Conservation (phyloP, 2,888 invertebrate genomes). For the Metalampra italica region DNA sequence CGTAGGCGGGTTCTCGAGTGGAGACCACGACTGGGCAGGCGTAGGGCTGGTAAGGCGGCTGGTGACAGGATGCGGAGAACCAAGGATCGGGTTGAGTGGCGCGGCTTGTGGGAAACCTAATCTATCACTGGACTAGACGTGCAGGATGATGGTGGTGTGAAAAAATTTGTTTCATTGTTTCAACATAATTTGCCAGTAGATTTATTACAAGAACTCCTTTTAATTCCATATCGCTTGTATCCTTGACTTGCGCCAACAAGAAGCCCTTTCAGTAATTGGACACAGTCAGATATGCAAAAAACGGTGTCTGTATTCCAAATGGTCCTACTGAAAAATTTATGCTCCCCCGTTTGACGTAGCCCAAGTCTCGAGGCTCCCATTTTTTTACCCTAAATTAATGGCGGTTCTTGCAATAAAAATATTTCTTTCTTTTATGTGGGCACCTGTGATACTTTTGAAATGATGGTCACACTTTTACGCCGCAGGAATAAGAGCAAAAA, state of each 20-base stretch:
- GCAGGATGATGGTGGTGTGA: too few relatives aligned
- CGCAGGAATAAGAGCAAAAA: neutral
- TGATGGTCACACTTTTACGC: neutral
- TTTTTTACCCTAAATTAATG: conserved; percentile 44
- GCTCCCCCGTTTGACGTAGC: conserved; percentile 47
- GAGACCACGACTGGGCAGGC: too few relatives aligned
- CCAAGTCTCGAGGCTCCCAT: conserved; percentile 31
- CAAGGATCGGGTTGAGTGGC: too few relatives aligned
- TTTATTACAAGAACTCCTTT: too few relatives aligned
- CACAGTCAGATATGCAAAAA: conserved; percentile 66
- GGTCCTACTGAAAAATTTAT: conserved; percentile 59
- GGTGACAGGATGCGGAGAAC: too few relatives aligned
- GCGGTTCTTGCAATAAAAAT: conserved; percentile 25
- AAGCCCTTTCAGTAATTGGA: conserved; percentile 54
- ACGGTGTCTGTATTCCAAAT: conserved; percentile 41
- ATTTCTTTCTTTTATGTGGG: conserved; percentile 26
- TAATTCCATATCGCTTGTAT: neutral
- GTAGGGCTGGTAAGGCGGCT: too few relatives aligned
- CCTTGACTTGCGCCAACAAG: conserved; percentile 17
- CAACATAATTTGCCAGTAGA: too few relatives aligned
- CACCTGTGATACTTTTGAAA: conserved; percentile 2
- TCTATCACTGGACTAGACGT: too few relatives aligned
- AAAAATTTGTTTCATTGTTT: too few relatives aligned
- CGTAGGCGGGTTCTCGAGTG: too few relatives aligned
- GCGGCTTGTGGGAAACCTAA: too few relatives aligned